These are phyloP conservation scores for Sandelia bainsii DNA, from an alignment of 2,797 vertebrate species.

Conservation along the genomic window DNA sequence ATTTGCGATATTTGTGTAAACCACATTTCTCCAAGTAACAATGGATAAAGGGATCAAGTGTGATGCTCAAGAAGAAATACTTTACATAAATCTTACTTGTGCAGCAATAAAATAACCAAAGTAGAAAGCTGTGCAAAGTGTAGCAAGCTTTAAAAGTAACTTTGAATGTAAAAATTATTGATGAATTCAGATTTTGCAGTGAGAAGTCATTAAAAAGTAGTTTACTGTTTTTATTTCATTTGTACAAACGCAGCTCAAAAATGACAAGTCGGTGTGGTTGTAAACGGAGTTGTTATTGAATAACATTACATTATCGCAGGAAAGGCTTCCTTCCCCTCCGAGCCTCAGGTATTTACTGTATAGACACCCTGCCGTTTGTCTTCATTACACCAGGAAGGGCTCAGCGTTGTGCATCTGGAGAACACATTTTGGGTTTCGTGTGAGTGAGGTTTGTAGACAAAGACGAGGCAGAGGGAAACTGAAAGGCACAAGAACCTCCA, in stretches of 20 bases:
- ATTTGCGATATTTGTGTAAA: conserved; percentile 17
- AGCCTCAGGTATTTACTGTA: conserved; percentile 68
- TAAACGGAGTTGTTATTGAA: conserved; percentile 53
- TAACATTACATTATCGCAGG: conserved; percentile 53
- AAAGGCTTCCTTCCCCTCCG: conserved; percentile 74
- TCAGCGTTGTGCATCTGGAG: conserved; percentile 77
- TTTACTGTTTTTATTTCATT: no score
- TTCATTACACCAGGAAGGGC: conserved; percentile 72
- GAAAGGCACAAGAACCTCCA: conserved; percentile 55
- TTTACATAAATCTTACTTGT: neutral
- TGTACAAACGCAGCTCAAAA: neutral
- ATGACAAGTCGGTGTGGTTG: neutral
- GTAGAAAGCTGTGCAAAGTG: neutral
- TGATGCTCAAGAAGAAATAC: neutral
- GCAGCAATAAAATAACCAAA: neutral
- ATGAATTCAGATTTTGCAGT: neutral
- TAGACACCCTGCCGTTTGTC: conserved; percentile 67
- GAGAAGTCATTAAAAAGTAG: neutral
- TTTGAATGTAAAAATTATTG: neutral
- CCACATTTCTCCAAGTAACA: neutral
- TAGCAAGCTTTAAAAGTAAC: neutral
- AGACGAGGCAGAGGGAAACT: neutral
- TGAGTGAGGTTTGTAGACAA: conserved; percentile 28
- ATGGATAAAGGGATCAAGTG: neutral
- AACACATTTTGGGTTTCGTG: conserved; percentile 69